Evolutionary conservation across 2,888 invertebrate species (phyloP), one percentile per base, ranked within the genome.

Genomic region (Harmothoe impar): DNA sequence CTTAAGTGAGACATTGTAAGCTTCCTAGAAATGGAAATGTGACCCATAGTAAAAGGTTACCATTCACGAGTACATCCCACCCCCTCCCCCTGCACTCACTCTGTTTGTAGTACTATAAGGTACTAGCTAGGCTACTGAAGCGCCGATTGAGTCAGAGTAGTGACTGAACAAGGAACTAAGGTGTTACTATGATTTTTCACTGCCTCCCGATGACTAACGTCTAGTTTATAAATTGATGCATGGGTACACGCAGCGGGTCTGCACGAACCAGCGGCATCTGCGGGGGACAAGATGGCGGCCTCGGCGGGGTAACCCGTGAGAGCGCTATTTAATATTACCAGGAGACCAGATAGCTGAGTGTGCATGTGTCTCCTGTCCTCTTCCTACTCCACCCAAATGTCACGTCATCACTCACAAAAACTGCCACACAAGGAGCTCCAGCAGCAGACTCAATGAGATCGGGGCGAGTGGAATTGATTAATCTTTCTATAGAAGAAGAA

Each of bases 41-140:
- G 62, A 62, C 62, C 62, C 62, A n/a, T 62, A n/a, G 62, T 62
- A 62, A 62, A 62, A 62, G 62, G 62, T 62, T 62, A 62, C n/a
- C n/a, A 43, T 43, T 43, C 43, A 43, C 5, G 10, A 43, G 43
- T 43, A 43, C 43, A 43, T 43, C 43, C 43, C 10, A 43, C 43
- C 43, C 43, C 43, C 43, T 10, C 43, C 43, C 43, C 43, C 43
- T 10, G 3, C 43, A 43, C 43, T 43, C 5, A 10, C 43, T 7
- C 3, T 43, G 5, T 43, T 43, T 10, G 43, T 43, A 43, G 43
- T 10, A 43, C 43, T 7, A 10, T 43, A 43, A 3, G 43, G 43
- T 43, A 43, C 5, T 43, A 43, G 43, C 10, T 43, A 43, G 3
- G 10, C 10, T 3, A 43, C 43, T 43, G 43, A 3, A 43, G 43